phyloP scores from a whole-genome alignment of 2,888 invertebrate species.

The Sinhomidia bicolor region DNA sequence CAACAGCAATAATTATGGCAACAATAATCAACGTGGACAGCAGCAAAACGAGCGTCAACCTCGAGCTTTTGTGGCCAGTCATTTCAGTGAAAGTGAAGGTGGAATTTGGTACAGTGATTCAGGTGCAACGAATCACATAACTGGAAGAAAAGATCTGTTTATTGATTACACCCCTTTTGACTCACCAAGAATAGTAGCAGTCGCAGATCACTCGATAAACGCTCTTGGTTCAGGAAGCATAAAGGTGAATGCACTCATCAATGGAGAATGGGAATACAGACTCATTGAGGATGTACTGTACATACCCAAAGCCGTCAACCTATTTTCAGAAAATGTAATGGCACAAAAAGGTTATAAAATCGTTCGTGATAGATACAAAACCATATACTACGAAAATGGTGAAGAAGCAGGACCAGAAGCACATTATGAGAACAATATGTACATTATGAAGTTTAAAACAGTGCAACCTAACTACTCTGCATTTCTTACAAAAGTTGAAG shows the following conservation, averaged over 20 bases:
- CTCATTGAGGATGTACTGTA: constrained; percentile 39
- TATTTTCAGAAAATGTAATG: constrained; percentile 47
- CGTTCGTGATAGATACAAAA: background rate
- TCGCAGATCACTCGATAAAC: background rate
- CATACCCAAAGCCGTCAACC: constrained; percentile 38
- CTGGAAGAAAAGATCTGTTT: constrained; percentile 39
- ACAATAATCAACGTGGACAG: background rate
- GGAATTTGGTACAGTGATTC: constrained; percentile 42
- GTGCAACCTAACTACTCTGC: background rate
- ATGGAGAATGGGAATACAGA: background rate
- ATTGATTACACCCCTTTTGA: background rate
- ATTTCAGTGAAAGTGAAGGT: background rate
- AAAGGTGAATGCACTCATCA: background rate
- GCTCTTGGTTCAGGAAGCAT: constrained; percentile 41
- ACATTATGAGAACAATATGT: background rate
- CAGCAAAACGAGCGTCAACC: background rate
- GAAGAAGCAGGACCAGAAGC: constrained; percentile 21
- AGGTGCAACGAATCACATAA: constrained; percentile 32
- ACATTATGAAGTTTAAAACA: constrained; percentile 49
- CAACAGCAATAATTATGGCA: background rate
- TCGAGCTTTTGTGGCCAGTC: constrained; percentile 12
- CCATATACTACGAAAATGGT: background rate
- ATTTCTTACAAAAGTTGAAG: background rate
- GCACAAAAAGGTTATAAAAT: constrained; percentile 50
- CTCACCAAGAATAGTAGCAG: background rate